Evolutionary conservation across 1,140 invertebrate genomes (phyloP), one percentile per base, ranked within the genome.

Genomic region (Temnothorax nylanderi): DNA sequence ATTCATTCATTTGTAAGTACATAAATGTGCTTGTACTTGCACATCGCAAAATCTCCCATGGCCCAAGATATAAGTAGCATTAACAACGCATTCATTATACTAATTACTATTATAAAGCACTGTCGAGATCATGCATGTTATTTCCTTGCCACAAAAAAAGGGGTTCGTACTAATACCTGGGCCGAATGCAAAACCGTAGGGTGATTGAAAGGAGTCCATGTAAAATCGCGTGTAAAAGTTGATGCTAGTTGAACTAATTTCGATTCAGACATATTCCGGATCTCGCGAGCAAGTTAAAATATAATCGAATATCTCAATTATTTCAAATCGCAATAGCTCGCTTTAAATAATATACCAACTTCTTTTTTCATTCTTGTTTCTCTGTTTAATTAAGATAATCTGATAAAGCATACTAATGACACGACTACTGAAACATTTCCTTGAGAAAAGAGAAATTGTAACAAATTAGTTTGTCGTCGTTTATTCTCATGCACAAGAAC

Each of bases 101-200:
- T 69, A 86, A 89, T 89, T 49, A 90, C 86, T 64, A 89, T 89
- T 90, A 87, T 89, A 72, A 82, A 76, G 71, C 58, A 62, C 71
- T 54, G 88, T 44, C 21, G 58, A 87, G 69, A 77, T n/a, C 67
- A 58, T 84, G 49, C 81, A 6, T 41, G 64, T 75, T 69, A 88
- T 88, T 78, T 67, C 77, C 62, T 86, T 60, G 58, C 72, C 32
- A 80, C 26, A 85, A 41, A 87, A 75, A 51, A 78, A 64, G n/a
- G 41, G 47, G 69, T 60, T 60, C 54, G 60, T 69, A 81, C 56
- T 74, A 62, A 75, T 72, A 80, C 11, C 56, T 44, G 21, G 13
- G 44, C 34, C 49, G 49, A 75, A 32, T 32, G 21, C 16, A 16
- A 60, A 32, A 6, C 2, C 2, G 11, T 71, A 71, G 13, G 54